Conservation (phyloP, 1,140 invertebrate genomes). For the Pogonognathellus flavescens region DNA sequence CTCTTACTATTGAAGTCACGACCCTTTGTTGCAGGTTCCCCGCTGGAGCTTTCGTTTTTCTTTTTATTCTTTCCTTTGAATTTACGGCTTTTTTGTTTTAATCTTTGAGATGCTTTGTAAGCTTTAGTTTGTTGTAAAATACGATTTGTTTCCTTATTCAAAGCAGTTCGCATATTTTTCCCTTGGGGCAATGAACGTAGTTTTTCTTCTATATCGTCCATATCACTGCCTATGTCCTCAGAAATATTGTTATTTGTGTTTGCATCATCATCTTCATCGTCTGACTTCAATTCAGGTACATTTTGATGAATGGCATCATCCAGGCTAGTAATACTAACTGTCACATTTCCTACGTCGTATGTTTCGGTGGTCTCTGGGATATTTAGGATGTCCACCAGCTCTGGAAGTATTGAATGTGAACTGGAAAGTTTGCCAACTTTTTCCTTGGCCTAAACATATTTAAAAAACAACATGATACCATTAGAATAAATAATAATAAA, state of each 20-base stretch:
- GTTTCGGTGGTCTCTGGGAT: constrained; percentile 16
- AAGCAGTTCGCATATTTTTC: constrained; percentile 33
- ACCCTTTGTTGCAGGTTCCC: neutral
- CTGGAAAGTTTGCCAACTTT: constrained; percentile 53
- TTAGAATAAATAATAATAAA: no score
- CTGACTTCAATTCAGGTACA: constrained; percentile 27
- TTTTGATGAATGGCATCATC: constrained; percentile 56
- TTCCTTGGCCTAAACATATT: constrained; percentile 49
- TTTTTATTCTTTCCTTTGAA: constrained; percentile 57
- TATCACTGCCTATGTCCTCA: neutral
- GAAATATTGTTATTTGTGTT: neutral
- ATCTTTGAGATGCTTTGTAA: constrained; percentile 60
- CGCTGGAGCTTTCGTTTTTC: constrained; percentile 33
- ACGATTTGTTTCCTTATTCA: constrained; percentile 59
- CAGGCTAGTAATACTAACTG: constrained; percentile 61
- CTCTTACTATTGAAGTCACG: constrained; percentile 29
- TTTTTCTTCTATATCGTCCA: constrained; percentile 21
- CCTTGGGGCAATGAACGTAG: neutral
- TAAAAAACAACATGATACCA: neutral
- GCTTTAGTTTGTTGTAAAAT: constrained; percentile 58
- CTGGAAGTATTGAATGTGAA: constrained; percentile 64
- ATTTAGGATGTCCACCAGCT: constrained; percentile 57
- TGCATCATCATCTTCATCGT: constrained; percentile 43
- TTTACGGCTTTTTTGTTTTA: constrained; percentile 62
- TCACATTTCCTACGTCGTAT: constrained; percentile 55